Conservation (phyloP, 2,888 invertebrate genomes). For the Onthophagus sagittarius region DNA sequence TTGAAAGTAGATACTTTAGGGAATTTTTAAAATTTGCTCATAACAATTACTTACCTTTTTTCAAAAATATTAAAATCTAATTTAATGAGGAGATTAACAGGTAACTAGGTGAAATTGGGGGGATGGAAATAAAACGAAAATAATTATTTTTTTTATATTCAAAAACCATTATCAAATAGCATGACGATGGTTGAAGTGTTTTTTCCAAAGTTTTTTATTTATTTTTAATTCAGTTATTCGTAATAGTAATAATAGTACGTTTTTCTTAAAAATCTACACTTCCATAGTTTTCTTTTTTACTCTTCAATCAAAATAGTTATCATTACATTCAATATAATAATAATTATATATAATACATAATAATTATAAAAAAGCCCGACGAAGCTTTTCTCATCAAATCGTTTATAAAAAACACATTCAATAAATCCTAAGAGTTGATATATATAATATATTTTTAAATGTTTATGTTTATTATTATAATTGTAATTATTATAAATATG, state of each 20-base stretch:
- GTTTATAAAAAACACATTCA: slow-evolving; percentile 42
- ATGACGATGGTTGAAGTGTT: slow-evolving; percentile 50
- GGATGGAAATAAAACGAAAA: slow-evolving; percentile 31
- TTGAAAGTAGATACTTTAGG: no score
- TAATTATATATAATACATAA: slow-evolving; percentile 10
- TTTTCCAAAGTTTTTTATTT: slow-evolving; percentile 31
- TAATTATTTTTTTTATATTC: slow-evolving; percentile 20
- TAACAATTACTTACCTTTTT: not conserved
- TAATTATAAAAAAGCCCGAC: slow-evolving; percentile 48
- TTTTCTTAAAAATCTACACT: slow-evolving; percentile 47
- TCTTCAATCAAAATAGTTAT: not conserved
- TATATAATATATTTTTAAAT: slow-evolving; percentile 17
- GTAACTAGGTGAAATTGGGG: slow-evolving; percentile 3
- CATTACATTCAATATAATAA: slow-evolving; percentile 43
- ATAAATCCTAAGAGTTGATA: slow-evolving; percentile 5
- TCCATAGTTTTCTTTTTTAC: slow-evolving; percentile 38
- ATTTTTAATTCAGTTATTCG: not conserved
- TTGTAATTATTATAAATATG: slow-evolving; percentile 3
- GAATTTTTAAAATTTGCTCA: no score
- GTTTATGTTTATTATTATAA: slow-evolving; percentile 17
- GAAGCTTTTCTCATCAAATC: slow-evolving; percentile 47
- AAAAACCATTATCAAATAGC: slow-evolving; percentile 27
- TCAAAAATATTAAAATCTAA: not conserved
- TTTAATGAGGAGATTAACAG: not conserved
- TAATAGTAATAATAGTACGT: slow-evolving; percentile 34